phyloP scores from a whole-genome alignment of 2,888 invertebrate genomes.

The Synanthedon formicaeformis region DNA sequence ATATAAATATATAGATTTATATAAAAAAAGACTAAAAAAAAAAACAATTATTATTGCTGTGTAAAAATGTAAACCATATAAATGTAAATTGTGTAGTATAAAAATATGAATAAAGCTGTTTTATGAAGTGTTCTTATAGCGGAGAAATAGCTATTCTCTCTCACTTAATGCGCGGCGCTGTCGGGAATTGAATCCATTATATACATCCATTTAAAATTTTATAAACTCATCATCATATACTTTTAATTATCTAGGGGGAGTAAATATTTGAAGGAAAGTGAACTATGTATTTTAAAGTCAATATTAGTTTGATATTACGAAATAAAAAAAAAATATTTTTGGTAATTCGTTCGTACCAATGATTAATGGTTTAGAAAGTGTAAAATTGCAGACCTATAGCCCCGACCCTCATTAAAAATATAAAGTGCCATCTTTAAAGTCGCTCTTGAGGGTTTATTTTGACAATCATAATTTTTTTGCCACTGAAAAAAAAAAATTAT shows the following conservation, averaged over 20 bases:
- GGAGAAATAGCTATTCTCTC: conserved; percentile 40
- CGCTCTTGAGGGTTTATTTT: neutral
- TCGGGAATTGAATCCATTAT: conserved; percentile 1
- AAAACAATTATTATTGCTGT: conserved; percentile 62
- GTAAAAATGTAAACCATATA: conserved; percentile 67
- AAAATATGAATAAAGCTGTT: conserved; percentile 49
- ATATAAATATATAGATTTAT: conserved; percentile 47
- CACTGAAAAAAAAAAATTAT: neutral
- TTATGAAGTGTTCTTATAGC: conserved; percentile 69
- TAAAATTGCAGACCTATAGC: too few species aligned
- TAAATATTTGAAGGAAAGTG: too few species aligned
- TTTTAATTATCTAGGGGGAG: too few species aligned
- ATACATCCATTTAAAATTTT: too few species aligned
- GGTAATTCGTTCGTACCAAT: too few species aligned
- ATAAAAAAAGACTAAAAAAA: conserved; percentile 55
- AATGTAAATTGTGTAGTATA: conserved; percentile 69
- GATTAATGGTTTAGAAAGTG: too few species aligned
- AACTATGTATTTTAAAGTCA: too few species aligned
- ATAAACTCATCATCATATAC: too few species aligned
- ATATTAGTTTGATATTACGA: too few species aligned
- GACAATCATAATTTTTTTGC: neutral
- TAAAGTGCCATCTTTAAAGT: neutral
- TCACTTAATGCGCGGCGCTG: conserved; percentile 10
- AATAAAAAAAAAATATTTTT: too few species aligned
- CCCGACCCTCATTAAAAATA: too few species aligned